Base-by-base conservation (phyloP, 1,140 invertebrate species). In the Tetramorium simillimum region DNA sequence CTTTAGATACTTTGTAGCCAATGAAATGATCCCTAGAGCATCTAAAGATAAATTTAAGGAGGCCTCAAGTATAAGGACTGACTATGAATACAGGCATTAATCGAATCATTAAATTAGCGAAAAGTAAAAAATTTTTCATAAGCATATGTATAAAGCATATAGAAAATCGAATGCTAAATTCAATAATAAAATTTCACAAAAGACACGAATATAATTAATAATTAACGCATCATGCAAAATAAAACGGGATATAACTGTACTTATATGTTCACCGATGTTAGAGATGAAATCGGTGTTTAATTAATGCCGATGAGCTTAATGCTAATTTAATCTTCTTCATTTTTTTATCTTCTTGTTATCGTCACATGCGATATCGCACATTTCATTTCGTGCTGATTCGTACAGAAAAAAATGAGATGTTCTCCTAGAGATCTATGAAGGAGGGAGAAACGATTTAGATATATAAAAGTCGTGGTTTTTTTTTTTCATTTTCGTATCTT, bases 401-500 rank as follows among this genome's bases (percentile, higher is more conserved):
- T 37, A 33, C 24, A 46, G n/a, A 0, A 46, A 46, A 62, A 78
- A 6, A 24, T 6, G 18, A 75, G 5, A 60, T 46, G 16, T 37
- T 65, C 67, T 70, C 10, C 6, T 21, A 51, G 0, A 80, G 28
- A 62, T 65, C 60, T 46, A 37, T 16, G 37, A 49, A 65, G 0
- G 16, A 40, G 9, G 21, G 33, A 56, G 16, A n/a, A 43, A 24
- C 12, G 46, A n/a, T n/a, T n/a, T n/a, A n/a, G n/a, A n/a, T 81
- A 81, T 81, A 81, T 56, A 81, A 70, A 24, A n/a, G 21, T 33
- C 37, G n/a, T 24, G 3, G 0, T 21, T 43, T 81, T 80, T 40
- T 65, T 24, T 53, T 6, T 1, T 18, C 10, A 37, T 4, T 21
- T 69, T 37, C 43, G 40, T 56, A 28, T 43, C 5, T 16, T n/a